Evolutionary conservation across 2,113 vertebrate genomes (phyloP), one percentile per base, ranked within the genome.

Genomic region (Chionomys nivalis): DNA sequence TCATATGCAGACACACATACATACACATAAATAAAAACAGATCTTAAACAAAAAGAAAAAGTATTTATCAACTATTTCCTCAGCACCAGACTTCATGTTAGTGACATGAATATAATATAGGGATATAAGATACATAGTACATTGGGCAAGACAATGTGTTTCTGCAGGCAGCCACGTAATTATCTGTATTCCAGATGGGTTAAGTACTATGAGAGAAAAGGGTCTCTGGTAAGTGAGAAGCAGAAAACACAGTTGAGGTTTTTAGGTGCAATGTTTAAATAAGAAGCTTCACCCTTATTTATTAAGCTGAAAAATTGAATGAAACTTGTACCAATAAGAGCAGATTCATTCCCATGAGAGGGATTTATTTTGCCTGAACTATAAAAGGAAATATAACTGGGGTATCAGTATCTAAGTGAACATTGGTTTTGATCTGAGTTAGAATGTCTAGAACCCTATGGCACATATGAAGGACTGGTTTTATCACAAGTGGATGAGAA

Each of bases 341-440:
- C 73, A 87, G 23, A 44, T 76, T 82, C 5, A 66, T 83, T 82
- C 7, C 47, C 19, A 1, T 33, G 52, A n/a, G 36, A 73, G 31
- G 5, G 31, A 11, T 63, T 63, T 75, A 28, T 68, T 88, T 23
- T 93, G 44, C 9, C 23, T 26, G 49, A 77, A 33, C 65, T 49
- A 61, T 11, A 72, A 82, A 91, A 19, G 9, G 36, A 31, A 83
- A 2, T 77, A 14, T 52, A n/a, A 44, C 85, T 63, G 52, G 36
- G 21, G 72, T 75, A 24, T 42, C 72, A 75, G 10, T 75, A 42
- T 75, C 21, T 75, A 28, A 65, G 52, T 36, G 31, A 33, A n/a
- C 61, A n/a, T 31, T 85, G 91, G 24, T 92, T 28, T 93, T 93
- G 31, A 91, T 76, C 47, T 91, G 26, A 83, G n/a, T 89, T 31